Evolutionary conservation across 1,140 invertebrate species (phyloP), one percentile per base, ranked within the genome.

Genomic region (Ladona fulva): DNA sequence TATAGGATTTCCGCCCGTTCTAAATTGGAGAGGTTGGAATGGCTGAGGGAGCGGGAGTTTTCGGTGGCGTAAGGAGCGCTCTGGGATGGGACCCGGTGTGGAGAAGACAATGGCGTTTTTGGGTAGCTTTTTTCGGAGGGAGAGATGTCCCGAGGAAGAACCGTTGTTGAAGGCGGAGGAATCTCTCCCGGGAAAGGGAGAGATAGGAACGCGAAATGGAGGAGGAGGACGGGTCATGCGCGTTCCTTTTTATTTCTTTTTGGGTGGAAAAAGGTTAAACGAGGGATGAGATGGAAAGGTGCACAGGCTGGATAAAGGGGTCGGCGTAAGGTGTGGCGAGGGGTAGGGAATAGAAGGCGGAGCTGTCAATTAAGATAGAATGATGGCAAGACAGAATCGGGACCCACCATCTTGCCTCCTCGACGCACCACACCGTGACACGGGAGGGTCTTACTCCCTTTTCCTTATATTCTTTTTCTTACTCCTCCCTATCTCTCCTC

Each of bases 291-390:
- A n/a, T n/a, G n/a, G n/a, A n/a, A 66, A 6, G 52, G 52, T 16
- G 52, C 14, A 66, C 52, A 12, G 52, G 52, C 1, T 37, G 52
- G 52, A 66, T 22, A 66, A 66, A 66, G n/a, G 52, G 52, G 29
- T 37, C 29, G 29, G 29, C 29, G 29, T 1, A 37, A 37, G 29
- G 29, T 37, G 29, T 37, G 29, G 29, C 14, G 52, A 66, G 52
- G 52, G 52, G n/a, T 3, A 5, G 52, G 52, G 52, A 52, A 52
- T 11, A 19, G 52, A 12, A 66, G 52, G 52, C 52, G 52, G 14
- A 66, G 14, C 52, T 66, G 52, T 66, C 52, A 66, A 66, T 66
- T 66, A 66, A 66, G 52, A 66, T 66, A 66, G 52, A 66, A 66
- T 66, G 52, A 66, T 66, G 52, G 52, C 52, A 12, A 66, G 52